Percentiles rank a stretch among this genome's conserved stretches.
phyloP scores from a whole-genome alignment of 1,140 invertebrate genomes.

The Aethina tumida region DNA sequence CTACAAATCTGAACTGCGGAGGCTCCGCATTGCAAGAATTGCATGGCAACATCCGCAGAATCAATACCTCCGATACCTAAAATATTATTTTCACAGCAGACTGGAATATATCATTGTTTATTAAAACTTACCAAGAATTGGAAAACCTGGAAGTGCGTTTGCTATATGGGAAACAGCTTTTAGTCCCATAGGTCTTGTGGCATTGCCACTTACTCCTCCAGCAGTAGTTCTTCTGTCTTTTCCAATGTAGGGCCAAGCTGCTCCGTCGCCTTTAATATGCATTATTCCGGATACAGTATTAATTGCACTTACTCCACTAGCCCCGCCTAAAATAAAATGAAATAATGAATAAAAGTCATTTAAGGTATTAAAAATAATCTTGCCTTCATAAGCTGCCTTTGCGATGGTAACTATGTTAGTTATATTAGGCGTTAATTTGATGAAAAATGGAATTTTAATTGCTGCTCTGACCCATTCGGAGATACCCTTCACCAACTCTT shows the following conservation, averaged over 20 bases:
- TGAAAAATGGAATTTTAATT: conserved; percentile 93
- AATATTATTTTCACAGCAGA: conserved; percentile 3
- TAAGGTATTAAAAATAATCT: conserved; percentile 2
- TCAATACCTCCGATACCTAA: conserved; percentile 86
- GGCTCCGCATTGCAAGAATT: conserved; percentile 89
- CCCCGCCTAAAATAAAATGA: conserved; percentile 52
- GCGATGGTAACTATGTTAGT: conserved; percentile 88
- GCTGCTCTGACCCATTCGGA: conserved; percentile 78
- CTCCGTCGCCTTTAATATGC: conserved; percentile 68
- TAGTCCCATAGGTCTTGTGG: conserved; percentile 85
- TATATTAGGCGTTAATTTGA: conserved; percentile 96
- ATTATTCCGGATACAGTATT: conserved; percentile 95
- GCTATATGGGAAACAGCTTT: conserved; percentile 81
- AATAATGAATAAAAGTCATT: background rate
- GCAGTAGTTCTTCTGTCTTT: conserved; percentile 78
- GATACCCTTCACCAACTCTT: conserved; percentile 79
- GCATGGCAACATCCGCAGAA: conserved; percentile 85
- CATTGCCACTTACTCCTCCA: conserved; percentile 94
- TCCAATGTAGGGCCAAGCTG: conserved; percentile 88
- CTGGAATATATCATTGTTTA: background rate
- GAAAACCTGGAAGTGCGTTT: conserved; percentile 72
- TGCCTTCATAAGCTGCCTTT: conserved; percentile 79
- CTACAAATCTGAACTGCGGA: conserved; percentile 89
- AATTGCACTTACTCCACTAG: conserved; percentile 91
- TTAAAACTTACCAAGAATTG: conserved; percentile 63